Conservation (phyloP, 2,113 vertebrate species). For the Callaeas wilsoni region DNA sequence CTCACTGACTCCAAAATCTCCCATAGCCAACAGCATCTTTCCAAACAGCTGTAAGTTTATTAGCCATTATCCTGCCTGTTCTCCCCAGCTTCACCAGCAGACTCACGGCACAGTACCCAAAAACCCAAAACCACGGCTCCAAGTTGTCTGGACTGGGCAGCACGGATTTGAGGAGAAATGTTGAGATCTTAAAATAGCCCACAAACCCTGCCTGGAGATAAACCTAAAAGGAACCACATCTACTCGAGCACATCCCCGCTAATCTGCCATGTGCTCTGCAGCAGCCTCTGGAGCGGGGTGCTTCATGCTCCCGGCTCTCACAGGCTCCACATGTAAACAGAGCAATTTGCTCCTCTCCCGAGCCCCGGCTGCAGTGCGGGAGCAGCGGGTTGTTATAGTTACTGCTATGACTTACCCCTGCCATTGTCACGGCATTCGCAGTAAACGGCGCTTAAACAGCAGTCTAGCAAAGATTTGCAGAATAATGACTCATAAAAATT, state of each 20-base stretch:
- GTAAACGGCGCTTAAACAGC: background rate
- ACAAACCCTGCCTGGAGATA: background rate
- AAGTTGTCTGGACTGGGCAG: background rate
- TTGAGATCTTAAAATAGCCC: background rate
- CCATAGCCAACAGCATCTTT: background rate
- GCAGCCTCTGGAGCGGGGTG: background rate
- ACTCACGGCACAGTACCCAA: background rate
- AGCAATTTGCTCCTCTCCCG: background rate
- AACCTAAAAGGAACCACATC: background rate
- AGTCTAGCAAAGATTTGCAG: background rate
- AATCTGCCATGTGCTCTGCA: background rate
- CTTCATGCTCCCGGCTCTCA: background rate
- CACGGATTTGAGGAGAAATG: background rate
- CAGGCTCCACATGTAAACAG: background rate
- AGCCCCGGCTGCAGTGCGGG: background rate
- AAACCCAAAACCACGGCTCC: background rate
- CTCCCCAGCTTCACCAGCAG: background rate
- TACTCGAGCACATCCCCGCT: background rate
- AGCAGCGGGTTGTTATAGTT: slow-evolving; percentile 61
- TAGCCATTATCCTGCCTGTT: background rate
- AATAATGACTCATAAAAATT: background rate
- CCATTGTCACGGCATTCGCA: slow-evolving; percentile 7
- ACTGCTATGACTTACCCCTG: slow-evolving; percentile 55
- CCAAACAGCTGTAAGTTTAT: background rate
- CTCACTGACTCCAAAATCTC: background rate